phyloP scores from a whole-genome alignment of 2,888 invertebrate species.

The Aspidiotus destructor region DNA sequence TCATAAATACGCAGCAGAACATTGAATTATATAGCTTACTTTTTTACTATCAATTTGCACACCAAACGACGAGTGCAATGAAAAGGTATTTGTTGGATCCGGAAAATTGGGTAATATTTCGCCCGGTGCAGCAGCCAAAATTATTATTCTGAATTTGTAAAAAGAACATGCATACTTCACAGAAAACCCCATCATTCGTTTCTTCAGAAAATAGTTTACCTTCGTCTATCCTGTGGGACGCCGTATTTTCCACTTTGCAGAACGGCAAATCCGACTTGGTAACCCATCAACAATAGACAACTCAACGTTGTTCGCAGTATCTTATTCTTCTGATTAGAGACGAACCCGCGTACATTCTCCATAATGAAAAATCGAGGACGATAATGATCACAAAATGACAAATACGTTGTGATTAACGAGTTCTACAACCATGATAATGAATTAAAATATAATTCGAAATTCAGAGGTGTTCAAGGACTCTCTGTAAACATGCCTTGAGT shows the following conservation, averaged over 20 bases:
- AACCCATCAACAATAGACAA: constrained; percentile 70
- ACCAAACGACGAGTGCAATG: constrained; percentile 48
- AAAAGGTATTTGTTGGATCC: constrained; percentile 69
- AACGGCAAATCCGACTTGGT: constrained; percentile 78
- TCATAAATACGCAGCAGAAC: background rate
- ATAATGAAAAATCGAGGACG: constrained; percentile 71
- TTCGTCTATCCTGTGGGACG: constrained; percentile 67
- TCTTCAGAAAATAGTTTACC: constrained; percentile 42
- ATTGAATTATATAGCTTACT: constrained; percentile 39
- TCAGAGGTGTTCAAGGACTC: too few relatives aligned
- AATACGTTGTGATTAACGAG: constrained; percentile 68
- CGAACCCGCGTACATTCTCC: constrained; percentile 80
- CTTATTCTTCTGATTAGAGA: constrained; percentile 69
- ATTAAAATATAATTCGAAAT: constrained; percentile 32
- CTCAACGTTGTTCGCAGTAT: constrained; percentile 68
- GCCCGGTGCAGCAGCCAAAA: constrained; percentile 73
- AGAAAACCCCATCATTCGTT: too few relatives aligned
- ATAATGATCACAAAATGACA: constrained; percentile 77
- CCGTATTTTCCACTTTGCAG: constrained; percentile 79
- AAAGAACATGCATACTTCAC: too few relatives aligned
- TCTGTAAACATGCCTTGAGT: constrained; percentile 51
- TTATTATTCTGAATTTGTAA: constrained; percentile 50
- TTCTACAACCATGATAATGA: constrained; percentile 46
- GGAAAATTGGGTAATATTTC: constrained; percentile 63
- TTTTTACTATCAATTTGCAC: constrained; percentile 53